Base-by-base conservation (phyloP, 2,797 vertebrate species). In the Ciconia nigra region DNA sequence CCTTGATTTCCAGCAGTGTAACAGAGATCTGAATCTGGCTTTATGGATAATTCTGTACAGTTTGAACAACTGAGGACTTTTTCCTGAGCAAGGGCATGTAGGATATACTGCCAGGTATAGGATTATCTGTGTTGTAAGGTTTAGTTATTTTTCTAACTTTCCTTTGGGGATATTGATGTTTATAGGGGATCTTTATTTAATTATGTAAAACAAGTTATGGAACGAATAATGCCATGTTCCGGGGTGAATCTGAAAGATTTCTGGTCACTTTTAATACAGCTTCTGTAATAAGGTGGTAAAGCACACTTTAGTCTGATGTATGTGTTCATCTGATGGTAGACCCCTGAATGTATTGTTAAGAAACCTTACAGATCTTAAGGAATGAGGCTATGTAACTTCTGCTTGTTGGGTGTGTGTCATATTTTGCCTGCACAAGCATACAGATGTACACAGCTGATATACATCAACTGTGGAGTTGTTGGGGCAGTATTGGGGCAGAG, bases 141-240 rank as follows among this genome's bases (percentile, higher is more conserved):
- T 66, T 74, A 94, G 74, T 74, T 59, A 71, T 84, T 92, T 94
- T 97, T 57, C 14, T 22, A 7, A 11, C 57, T 81, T 62, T 87
- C 16, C 18, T 90, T 82, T 88, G 88, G 42, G 84, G 72, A 33
- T 84, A 84, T 80, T 85, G 80, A 82, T 80, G 51, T 86, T 96
- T 66, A 80, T 86, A 95, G 92, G 97, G 71, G 86, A 89, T 93
- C 54, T 94, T 96, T 25, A 51, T 94, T 95, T 95, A 97, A 96
- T 88, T 87, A 78, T 83, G 90, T 88, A 89, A 97, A 94, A 79
- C 47, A 90, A 96, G 65, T 96, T 93, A 93, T 59, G 51, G 92
- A 95, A 92, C 83, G 47, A 83, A 94, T 92, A 89, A 81, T 93
- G 93, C 77, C 47, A 10, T 92, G 52, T 25, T 96, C 97, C 86